Evolutionary conservation across 2,888 invertebrate species (phyloP), one percentile per base, ranked within the genome.

Genomic region (Hypomecis atomaria): DNA sequence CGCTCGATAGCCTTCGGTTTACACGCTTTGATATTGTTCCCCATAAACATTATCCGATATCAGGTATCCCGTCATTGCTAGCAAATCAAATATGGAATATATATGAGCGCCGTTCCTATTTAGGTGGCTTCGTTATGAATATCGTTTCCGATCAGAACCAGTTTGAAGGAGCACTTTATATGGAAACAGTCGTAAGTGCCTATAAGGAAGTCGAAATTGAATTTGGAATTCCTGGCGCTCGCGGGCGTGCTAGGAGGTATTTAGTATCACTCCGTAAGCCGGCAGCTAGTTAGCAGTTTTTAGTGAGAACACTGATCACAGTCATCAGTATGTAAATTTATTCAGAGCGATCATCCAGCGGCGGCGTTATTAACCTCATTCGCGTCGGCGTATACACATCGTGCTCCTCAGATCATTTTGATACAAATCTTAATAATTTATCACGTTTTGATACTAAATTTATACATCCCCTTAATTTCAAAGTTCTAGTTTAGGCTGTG

Each of bases 261-360:
- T 83, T 83, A 84, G 83, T 76, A 83, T 81, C 83, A 76, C 78
- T 78, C 78, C 72, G 77, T 72, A 73, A 83, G 81, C 78, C 77
- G 78, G 78, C 78, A 78, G 78, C 79, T 81, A 80, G 84, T 84
- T 85, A 85, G 84, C 81, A 82, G 84, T 81, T 83, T 83, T 84
- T 83, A 86, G 82, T 78, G 82, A 83, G 86, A 84, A 83, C 85
- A 84, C 83, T 85, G 86, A 89, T 90, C 89, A 86, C 78, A 76
- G 77, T 79, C 83, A 91, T 91, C 86, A 88, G 83, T 76, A 90
- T 91, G 91, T 85, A 88, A 91, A 91, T 91, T 86, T 90, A 91
- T 91, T 89, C 91, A 85, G 83, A 84, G 83, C 86, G 86, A 89
- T 89, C 88, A 89, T 87, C 88, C 84, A 78, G 75, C 81, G 77